Conservation (phyloP, 2,888 invertebrate species). For the Tiliacea citrago region DNA sequence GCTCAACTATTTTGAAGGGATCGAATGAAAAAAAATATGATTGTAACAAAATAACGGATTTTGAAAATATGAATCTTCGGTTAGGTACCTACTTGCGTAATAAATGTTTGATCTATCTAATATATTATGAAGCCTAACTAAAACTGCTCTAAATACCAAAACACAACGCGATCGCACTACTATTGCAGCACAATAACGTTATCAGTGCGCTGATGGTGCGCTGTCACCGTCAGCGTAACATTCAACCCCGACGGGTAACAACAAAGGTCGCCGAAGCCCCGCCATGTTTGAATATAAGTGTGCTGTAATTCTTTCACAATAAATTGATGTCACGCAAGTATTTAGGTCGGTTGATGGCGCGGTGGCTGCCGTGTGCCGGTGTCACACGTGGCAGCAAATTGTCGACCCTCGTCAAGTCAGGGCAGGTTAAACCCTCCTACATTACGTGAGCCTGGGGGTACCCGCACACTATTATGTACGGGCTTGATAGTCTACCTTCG, state of each 20-base stretch:
- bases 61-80: no score
- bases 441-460: slow-evolving; percentile 54
- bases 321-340: slow-evolving; percentile 70
- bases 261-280: slow-evolving; percentile 1
- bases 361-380: slow-evolving; percentile 58
- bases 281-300: slow-evolving; percentile 51
- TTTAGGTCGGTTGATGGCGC: slow-evolving; percentile 63
- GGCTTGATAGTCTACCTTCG: slow-evolving; percentile 62
- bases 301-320: slow-evolving; percentile 66
- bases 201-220: slow-evolving; percentile 16
- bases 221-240: slow-evolving; percentile 5
- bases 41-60: no score
- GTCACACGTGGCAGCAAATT: slow-evolving; percentile 78
- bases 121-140: neutral
- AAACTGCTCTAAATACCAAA: neutral
- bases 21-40: no score
- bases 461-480: slow-evolving; percentile 64
- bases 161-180: no score
- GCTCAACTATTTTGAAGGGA: no score
- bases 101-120: no score
- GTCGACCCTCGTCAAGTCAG: slow-evolving; percentile 77
- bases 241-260: neutral
- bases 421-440: slow-evolving; percentile 72
- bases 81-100: no score
- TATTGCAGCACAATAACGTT: neutral